Conservation (phyloP, 2,797 vertebrate genomes). For the Chaetodon trifasciatus region DNA sequence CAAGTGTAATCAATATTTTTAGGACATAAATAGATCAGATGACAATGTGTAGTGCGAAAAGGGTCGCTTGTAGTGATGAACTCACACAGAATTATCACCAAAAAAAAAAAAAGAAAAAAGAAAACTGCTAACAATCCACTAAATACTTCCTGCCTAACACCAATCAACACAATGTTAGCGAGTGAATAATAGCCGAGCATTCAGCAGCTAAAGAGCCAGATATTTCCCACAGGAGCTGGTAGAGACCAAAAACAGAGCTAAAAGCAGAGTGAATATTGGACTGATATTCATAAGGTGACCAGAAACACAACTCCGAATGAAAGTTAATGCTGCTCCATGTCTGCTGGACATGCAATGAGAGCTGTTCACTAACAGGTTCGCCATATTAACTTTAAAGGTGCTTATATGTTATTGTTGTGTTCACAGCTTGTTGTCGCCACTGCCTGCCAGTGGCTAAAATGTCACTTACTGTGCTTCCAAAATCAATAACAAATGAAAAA, state of each 20-base stretch:
- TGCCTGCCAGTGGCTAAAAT: not conserved
- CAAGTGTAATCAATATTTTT: not conserved
- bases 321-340: not conserved
- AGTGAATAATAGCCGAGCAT: not conserved
- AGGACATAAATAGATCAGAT: not conserved
- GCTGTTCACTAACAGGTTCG: not conserved
- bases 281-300: not conserved
- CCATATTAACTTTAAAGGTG: not conserved
- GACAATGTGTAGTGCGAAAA: not conserved
- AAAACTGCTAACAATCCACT: not conserved
- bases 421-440: not conserved
- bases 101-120: not conserved
- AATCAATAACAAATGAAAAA: too few relatives aligned
- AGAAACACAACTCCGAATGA: not conserved
- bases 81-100: too few relatives aligned
- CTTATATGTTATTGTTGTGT: not conserved
- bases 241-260: slow-evolving; percentile 1
- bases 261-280: not conserved
- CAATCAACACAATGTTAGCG: not conserved
- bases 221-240: not conserved
- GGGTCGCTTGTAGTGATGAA: not conserved
- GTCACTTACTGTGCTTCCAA: too few relatives aligned
- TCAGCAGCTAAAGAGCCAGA: not conserved
- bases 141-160: too few relatives aligned
- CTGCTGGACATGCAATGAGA: not conserved